A percentile compares a stretch with the other conserved stretches of the same genome.
phyloP scores from a whole-genome alignment of 2,797 vertebrate genomes.

The Apogon hyalosoma region DNA sequence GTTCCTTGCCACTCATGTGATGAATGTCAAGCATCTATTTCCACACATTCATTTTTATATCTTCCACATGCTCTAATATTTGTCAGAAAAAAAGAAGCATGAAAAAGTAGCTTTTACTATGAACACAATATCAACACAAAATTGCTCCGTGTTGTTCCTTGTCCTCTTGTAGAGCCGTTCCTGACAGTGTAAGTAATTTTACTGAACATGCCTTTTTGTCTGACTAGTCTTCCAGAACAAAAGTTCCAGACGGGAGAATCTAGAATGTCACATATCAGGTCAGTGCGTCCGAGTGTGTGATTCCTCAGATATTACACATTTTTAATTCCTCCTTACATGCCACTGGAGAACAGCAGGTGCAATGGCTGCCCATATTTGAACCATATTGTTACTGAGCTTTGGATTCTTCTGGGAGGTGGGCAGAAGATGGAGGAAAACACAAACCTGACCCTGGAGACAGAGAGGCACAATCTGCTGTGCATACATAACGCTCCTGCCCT shows the following conservation, averaged over 20 bases:
- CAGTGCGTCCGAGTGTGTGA: slow-evolving; percentile 51
- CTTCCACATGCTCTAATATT: slow-evolving; percentile 30
- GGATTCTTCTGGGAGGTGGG: slow-evolving; percentile 58
- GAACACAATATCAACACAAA: slow-evolving; percentile 29
- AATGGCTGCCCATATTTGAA: slow-evolving; percentile 69
- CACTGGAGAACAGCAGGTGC: slow-evolving; percentile 63
- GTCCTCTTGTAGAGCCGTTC: slow-evolving; percentile 36
- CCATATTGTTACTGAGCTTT: slow-evolving; percentile 70
- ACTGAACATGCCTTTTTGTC: slow-evolving; percentile 47
- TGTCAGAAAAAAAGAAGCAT: not conserved
- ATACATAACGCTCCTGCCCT: slow-evolving; percentile 38
- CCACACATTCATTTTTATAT: slow-evolving; percentile 54
- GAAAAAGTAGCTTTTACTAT: slow-evolving; percentile 8
- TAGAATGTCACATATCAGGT: slow-evolving; percentile 68
- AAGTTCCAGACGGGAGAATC: slow-evolving; percentile 48
- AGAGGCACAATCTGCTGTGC: slow-evolving; percentile 62
- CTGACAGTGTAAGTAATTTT: slow-evolving; percentile 51
- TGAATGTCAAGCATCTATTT: slow-evolving; percentile 49
- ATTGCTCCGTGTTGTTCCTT: slow-evolving; percentile 25
- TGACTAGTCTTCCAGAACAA: slow-evolving; percentile 58
- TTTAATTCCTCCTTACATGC: slow-evolving; percentile 74
- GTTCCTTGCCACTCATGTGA: slow-evolving; percentile 51
- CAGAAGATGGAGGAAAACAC: slow-evolving; percentile 61
- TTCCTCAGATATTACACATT: slow-evolving; percentile 70
- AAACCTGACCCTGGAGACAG: slow-evolving; percentile 58